Base-by-base conservation (phyloP, 1,140 invertebrate genomes). In the Euwallacea fornicatus region DNA sequence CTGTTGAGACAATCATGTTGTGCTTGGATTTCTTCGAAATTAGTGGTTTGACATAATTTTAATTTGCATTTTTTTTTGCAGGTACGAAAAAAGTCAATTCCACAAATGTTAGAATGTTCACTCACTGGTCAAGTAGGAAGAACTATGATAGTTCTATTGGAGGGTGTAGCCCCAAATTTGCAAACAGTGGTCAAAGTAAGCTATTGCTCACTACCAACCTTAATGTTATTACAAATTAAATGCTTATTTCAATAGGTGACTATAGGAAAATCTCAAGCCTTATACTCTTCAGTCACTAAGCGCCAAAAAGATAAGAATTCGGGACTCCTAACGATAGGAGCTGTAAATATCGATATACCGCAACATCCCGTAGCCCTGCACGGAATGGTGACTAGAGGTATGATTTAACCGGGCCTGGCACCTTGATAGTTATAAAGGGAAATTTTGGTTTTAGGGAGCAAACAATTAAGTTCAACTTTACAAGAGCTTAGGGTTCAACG, bases 281-380 rank as follows among this genome's bases (percentile, higher is more conserved):
- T 98, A 8, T 96, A 97, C 81, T 94, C 93, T 4, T 94, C 90
- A 78, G 85, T 94, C 15, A 90, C 88, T 0, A 88, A 88, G 63
- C 85, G 90, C 13, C 85, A 88, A 66, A 91, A 94, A 79, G 93
- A 95, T 76, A 91, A 92, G 78, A 96, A 96, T 78, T 94, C 93
- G 41, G 93, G 92, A 8, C 83, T 98, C 59, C 80, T 96, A 0
- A 94, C 92, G 6, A 87, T 98, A 56, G 96, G 96, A 0, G 89
- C 91, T 43, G 91, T 98, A 0, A 90, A 93, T 74, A 90, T 98
- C 60, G 94, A 98, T 81, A 96, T 98, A 78, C 97, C 97, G 2
- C 96, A 98, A 80, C 96, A 98, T 85, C 96, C 97, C 0, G 94
- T 98, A 0, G 95, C 93, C 42, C 83, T 98, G 63, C 97, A 98